These are phyloP conservation scores for Drosophila siamana DNA, from an alignment of 2,888 invertebrate species.

Conservation along the genomic window DNA sequence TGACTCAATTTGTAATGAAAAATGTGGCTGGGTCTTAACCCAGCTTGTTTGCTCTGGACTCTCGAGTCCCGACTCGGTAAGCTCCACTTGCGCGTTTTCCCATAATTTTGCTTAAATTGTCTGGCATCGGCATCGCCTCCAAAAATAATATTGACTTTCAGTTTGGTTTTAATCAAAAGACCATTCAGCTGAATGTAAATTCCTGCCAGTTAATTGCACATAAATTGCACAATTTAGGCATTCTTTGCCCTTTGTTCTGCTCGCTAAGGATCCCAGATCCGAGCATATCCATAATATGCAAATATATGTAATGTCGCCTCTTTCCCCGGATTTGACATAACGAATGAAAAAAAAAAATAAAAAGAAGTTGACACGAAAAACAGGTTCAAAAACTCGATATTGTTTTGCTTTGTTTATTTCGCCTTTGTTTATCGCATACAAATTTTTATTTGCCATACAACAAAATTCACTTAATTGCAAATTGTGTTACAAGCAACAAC, in stretches of 20 bases:
- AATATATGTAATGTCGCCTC: slow-evolving; percentile 40
- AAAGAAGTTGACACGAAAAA: slow-evolving; percentile 30
- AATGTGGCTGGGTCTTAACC: slow-evolving; percentile 50
- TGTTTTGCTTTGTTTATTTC: slow-evolving; percentile 30
- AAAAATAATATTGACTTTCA: slow-evolving; percentile 55
- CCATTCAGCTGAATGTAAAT: slow-evolving; percentile 37
- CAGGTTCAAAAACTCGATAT: slow-evolving; percentile 60
- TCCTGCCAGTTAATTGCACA: slow-evolving; percentile 58
- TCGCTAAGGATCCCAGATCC: slow-evolving; percentile 17
- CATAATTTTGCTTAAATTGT: slow-evolving; percentile 67
- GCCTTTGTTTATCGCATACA: slow-evolving; percentile 29
- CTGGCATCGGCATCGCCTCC: slow-evolving; percentile 20
- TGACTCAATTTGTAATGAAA: slow-evolving; percentile 83
- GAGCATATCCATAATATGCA: slow-evolving; percentile 13
- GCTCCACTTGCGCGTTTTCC: slow-evolving; percentile 59
- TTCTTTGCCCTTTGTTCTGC: slow-evolving; percentile 52
- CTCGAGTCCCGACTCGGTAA: too few relatives aligned
- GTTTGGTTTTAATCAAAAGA: slow-evolving; percentile 57
- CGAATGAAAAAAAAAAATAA: slow-evolving; percentile 2
- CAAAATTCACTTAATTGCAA: slow-evolving; percentile 60
- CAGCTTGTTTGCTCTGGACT: slow-evolving; percentile 57
- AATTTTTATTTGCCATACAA: slow-evolving; percentile 44
- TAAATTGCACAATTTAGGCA: slow-evolving; percentile 67
- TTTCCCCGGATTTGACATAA: slow-evolving; percentile 31
- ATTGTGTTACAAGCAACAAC: slow-evolving; percentile 43